These are phyloP conservation scores for Strongylocentrotus purpuratus DNA, from an alignment of 35 echinoderm and acorn worm species.

Conservation along the genomic window DNA sequence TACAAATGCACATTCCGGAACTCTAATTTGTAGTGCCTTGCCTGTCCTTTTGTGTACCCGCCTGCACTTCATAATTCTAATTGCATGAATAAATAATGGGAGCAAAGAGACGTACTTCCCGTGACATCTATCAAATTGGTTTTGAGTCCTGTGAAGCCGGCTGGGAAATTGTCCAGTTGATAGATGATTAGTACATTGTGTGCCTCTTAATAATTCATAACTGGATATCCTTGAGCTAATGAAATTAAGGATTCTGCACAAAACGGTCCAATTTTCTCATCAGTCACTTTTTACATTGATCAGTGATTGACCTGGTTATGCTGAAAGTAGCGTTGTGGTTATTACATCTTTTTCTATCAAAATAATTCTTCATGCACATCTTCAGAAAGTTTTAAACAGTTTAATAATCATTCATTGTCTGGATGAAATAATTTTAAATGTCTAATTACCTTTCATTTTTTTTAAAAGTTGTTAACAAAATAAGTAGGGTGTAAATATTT, in stretches of 20 bases:
- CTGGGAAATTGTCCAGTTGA: background rate
- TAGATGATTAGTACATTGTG: background rate
- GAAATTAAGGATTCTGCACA: background rate
- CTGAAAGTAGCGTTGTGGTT: too few species aligned
- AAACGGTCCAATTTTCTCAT: background rate
- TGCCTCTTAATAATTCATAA: background rate
- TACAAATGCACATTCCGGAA: background rate
- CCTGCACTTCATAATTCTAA: background rate
- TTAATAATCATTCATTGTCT: too few species aligned
- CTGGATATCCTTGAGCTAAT: background rate
- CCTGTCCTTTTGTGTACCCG: background rate
- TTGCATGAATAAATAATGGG: conserved; percentile 12
- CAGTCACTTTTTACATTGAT: background rate
- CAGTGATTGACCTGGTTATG: background rate
- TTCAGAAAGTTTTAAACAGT: too few species aligned
- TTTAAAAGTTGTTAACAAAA: too few species aligned
- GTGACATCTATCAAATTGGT: background rate
- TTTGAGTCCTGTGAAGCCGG: background rate
- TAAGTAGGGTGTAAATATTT: too few species aligned
- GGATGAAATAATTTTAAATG: too few species aligned
- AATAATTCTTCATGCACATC: too few species aligned
- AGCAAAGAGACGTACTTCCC: background rate
- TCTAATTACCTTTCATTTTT: too few species aligned
- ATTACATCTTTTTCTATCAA: too few species aligned
- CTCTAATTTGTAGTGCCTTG: background rate